Base-by-base conservation (phyloP, 2,888 invertebrate genomes). In the Catonia carolina region DNA sequence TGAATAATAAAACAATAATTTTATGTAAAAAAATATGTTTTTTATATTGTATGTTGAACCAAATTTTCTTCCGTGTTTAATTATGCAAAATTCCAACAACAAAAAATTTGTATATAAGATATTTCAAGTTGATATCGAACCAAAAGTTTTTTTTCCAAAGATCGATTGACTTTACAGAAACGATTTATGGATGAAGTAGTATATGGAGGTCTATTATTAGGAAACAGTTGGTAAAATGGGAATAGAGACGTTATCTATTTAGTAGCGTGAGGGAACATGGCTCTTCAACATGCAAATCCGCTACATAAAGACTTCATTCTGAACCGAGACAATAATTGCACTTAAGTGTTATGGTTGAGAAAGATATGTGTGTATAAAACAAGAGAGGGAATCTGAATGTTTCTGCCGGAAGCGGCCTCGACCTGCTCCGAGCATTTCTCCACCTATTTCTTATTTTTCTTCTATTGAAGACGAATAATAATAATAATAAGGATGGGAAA, bases 301-400 rank as follows among this genome's bases (percentile, higher is more conserved):
- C 23, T 7, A 23, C 45, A 45, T 45, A 45, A 45, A 45, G 45
- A 45, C 45, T 45, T 45, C 45, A 45, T 45, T 45, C 27, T 15
- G 18, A 23, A 27, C 20, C 45, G 22, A 45, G 45, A 45, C 45
- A 45, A 45, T 45, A 45, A 45, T 45, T 45, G 45, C 45, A 45
- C 45, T 45, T 45, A 45, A 45, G 45, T 45, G 45, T 45, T 45
- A 45, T 45, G 20, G 45, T 22, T 45, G 45, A 45, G 45, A 27
- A 6, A 8, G 27, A n/a, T n/a, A n/a, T 8, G 27, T 27, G 4
- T 4, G 27, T 27, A 27, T 6, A 27, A 8, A 27, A 27, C 27
- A 8, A 27, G 27, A 6, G 27, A 8, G 27, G 8, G 27, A 27
- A 27, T 27, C 27, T 27, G 4, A 6, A 4, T 27, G 27, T 8